Conservation (phyloP, 2,797 vertebrate species). For the Ptychobarbus kaznakovi region DNA sequence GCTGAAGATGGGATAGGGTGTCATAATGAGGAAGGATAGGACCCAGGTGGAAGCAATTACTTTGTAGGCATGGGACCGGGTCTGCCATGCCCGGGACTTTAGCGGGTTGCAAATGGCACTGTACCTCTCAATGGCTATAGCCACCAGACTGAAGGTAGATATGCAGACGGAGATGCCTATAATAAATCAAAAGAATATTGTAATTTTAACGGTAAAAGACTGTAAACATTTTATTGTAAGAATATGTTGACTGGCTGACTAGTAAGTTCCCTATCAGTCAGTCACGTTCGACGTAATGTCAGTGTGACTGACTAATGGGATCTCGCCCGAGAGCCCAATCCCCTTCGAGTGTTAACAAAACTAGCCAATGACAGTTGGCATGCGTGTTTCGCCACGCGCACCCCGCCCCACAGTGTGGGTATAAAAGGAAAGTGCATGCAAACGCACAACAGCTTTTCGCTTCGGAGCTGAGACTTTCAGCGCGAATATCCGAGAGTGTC, state of each 20-base stretch:
- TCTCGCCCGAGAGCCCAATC: too few relatives aligned
- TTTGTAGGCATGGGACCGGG: conserved; percentile 91
- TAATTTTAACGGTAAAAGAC: not conserved
- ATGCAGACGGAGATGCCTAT: conserved; percentile 96
- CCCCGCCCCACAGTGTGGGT: too few relatives aligned
- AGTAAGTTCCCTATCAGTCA: not conserved
- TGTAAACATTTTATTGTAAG: not conserved
- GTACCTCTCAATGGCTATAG: conserved; percentile 95
- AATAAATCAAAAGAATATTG: not conserved
- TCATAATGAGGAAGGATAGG: conserved; percentile 89
- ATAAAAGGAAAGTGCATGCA: too few relatives aligned
- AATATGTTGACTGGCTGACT: not conserved
- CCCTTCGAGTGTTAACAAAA: too few relatives aligned
- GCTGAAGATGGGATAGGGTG: conserved; percentile 90
- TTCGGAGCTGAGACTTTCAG: too few relatives aligned
- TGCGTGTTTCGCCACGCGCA: too few relatives aligned
- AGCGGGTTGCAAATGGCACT: conserved; percentile 96
- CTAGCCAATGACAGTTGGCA: too few relatives aligned
- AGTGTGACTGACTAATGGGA: too few relatives aligned
- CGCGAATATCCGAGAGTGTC: too few relatives aligned
- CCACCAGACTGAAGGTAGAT: conserved; percentile 94
- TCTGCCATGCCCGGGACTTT: conserved; percentile 95
- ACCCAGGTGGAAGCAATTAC: conserved; percentile 92
- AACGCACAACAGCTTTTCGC: too few relatives aligned
- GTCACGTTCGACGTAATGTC: too few relatives aligned